Base-by-base conservation (phyloP, 1,140 invertebrate genomes). In the Wasmannia auropunctata region DNA sequence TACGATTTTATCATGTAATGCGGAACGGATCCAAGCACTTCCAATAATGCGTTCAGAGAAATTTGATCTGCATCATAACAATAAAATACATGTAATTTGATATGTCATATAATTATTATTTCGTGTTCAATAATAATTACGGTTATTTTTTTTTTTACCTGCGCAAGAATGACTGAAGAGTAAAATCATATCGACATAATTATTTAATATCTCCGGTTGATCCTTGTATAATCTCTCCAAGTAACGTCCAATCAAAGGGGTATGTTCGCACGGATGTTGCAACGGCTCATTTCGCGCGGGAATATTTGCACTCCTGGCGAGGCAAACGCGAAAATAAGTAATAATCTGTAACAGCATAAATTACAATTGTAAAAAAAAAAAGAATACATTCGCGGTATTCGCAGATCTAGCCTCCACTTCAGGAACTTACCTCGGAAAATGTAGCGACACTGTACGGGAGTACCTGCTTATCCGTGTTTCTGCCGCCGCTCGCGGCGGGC, bases 321-420 rank as follows among this genome's bases (percentile, higher is more conserved):
- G 94, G 92, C 98, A 98, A 90, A 98, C 95, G 4, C 98, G 96
- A 75, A 98, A 93, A 94, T 98, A 98, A 3, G 97, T 95, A 7
- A 98, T 93, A 85, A 98, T 97, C 97, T 98, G 92, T 22, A 95
- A 94, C 86, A 89, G 88, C 46, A 58, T 31, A 67, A 83, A 56
- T 43, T 14, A 16, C 0, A 5, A 72, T 65, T 58, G 34, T 40
- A 81, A 40, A 34, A 40, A 54, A n/a, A n/a, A n/a, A n/a, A n/a
- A n/a, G n/a, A n/a, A n/a, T n/a, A n/a, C 28, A 37, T 34, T 54
- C 31, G 1, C 19, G 3, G 14, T 10, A 37, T 22, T 25, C 14
- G 46, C 8, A 22, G 40, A 70, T 76, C 16, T 34, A 43, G 11
- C 28, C 58, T 65, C 28, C 19, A 3, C 0, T 4, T 10, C n/a